A percentile compares a stretch with the other conserved stretches of the same genome.
Conservation (phyloP, 2,797 vertebrate genomes). For the Astyanax mexicanus region DNA sequence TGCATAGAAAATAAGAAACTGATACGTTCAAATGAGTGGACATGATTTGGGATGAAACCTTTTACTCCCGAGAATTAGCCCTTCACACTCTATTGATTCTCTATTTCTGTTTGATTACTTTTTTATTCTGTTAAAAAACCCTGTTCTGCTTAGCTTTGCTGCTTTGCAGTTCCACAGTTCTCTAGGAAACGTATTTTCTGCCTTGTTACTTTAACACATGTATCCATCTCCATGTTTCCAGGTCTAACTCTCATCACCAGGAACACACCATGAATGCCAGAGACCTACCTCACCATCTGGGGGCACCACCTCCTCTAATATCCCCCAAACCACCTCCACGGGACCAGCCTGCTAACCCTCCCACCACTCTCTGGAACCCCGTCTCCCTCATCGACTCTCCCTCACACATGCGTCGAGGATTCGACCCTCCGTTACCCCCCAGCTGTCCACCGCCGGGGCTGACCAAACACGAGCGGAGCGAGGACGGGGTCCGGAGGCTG, state of each 20-base stretch:
- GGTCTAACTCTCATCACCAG: constrained; percentile 84
- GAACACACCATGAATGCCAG: constrained; percentile 73
- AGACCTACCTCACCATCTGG: constrained; percentile 88
- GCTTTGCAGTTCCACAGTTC: too few relatives aligned
- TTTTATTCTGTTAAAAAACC: too few relatives aligned
- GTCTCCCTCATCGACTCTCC: constrained; percentile 88
- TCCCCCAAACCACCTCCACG: constrained; percentile 90
- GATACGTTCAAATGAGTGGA: too few relatives aligned
- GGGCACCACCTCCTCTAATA: constrained; percentile 94
- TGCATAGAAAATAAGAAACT: too few relatives aligned
- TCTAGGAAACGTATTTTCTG: too few relatives aligned
- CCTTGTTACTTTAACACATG: too few relatives aligned
- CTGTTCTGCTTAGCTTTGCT: too few relatives aligned
- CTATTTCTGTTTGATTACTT: too few relatives aligned
- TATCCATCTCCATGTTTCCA: constrained; percentile 58
- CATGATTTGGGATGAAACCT: too few relatives aligned
- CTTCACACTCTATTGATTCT: too few relatives aligned
- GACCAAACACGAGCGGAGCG: constrained; percentile 81
- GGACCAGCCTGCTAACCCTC: constrained; percentile 75
- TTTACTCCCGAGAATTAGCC: too few relatives aligned
- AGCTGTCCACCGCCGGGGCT: constrained; percentile 74
- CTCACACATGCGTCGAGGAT: constrained; percentile 77
- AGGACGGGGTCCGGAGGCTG: constrained; percentile 80
- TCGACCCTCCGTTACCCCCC: constrained; percentile 76
- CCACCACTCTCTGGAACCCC: constrained; percentile 94